Evolutionary conservation across 2,888 invertebrate species (phyloP), one percentile per base, ranked within the genome.

Genomic region (Coleophora flavipennella): DNA sequence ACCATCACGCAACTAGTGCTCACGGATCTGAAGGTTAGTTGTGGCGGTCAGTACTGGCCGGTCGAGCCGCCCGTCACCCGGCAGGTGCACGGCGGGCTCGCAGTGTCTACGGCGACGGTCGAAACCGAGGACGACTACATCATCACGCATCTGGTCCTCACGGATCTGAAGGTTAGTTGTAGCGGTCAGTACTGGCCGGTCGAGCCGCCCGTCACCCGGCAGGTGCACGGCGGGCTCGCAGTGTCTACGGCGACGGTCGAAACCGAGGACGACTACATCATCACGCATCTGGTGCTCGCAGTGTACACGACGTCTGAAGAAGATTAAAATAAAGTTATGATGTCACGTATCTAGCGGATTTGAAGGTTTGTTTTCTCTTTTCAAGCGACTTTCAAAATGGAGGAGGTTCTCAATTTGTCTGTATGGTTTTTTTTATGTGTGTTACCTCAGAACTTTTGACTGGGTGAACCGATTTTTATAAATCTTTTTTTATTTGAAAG

Each of bases 11-110:
- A 77, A 39, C 61, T 83, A 13, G 44, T 74, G 46, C 68, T 83
- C 42, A 80, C 79, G 0, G 78, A 81, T 29, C 44, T 77, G 4
- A 45, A 71, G 70, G 80, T 80, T 9, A 58, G 65, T 48, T 7
- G n/a, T n/a, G n/a, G 98, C 85, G 96, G 95, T 39, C 97, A 97
- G 85, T 99, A 99, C 86, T 99, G 97, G 97, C 96, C 96, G 46
- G 86, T 88, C 36, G 89, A 91, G 54, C 89, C n/a, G n/a, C n/a
- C 89, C 43, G 91, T 90, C 50, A 87, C 3, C 89, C 56, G 51
- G 67, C n/a, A 62, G 45, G 87, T 87, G 46, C 90, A 92, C 69
- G 93, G 91, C 44, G 87, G 89, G 58, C 92, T 90, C 77, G 89
- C 89, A 40, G 87, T 95, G 57, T 87, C 88, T 62, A 93, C 92